phyloP scores from a whole-genome alignment of 2,113 vertebrate genomes.

The Thermophis baileyi region DNA sequence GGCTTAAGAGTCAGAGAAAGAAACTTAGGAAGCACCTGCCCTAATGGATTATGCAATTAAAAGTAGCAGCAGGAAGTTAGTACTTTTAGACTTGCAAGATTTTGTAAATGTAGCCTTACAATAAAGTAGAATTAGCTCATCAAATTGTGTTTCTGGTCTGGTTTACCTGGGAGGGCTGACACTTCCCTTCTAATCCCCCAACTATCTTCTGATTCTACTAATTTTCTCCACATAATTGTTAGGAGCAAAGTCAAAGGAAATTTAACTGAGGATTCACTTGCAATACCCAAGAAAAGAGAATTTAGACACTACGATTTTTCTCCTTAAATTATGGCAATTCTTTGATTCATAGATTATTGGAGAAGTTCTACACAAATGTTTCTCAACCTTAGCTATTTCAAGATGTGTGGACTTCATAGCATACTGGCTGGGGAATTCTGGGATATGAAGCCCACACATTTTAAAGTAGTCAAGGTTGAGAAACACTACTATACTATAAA shows the following conservation, averaged over 20 bases:
- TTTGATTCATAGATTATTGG: background rate
- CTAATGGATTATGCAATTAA: background rate
- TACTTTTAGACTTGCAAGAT: background rate
- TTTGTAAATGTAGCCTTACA: background rate
- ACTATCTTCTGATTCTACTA: background rate
- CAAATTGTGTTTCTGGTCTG: background rate
- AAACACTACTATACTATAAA: background rate
- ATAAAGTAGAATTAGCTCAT: background rate
- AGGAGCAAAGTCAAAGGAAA: background rate
- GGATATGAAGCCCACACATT: background rate
- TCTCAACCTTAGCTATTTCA: background rate
- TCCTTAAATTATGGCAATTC: background rate
- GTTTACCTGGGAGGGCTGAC: background rate
- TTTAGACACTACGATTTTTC: background rate
- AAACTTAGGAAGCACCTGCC: background rate
- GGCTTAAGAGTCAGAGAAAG: background rate
- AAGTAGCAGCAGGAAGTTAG: background rate
- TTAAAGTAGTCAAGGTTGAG: background rate
- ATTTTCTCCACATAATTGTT: background rate
- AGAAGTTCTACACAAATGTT: background rate
- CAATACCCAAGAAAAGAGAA: background rate
- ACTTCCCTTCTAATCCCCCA: background rate
- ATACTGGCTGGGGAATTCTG: background rate
- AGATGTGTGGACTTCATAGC: background rate
- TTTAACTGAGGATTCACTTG: background rate